These are phyloP conservation scores for Vireo griseus DNA, from an alignment of 2,797 vertebrate genomes.

Conservation along the genomic window DNA sequence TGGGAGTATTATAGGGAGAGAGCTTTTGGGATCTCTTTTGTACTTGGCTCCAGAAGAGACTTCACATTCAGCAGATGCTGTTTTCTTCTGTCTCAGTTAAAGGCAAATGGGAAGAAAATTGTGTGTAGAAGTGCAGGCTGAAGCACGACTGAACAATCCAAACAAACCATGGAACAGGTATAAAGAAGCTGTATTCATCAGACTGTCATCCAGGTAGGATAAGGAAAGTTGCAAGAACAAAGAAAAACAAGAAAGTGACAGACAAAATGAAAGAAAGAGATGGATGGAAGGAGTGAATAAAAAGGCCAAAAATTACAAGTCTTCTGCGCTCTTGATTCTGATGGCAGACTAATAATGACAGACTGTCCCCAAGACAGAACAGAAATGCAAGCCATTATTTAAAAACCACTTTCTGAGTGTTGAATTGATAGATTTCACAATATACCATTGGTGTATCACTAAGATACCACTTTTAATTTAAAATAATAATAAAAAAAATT, in stretches of 20 bases:
- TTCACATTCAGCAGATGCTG: neutral
- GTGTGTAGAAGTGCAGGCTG: neutral
- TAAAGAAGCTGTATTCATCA: neutral
- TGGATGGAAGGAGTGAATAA: neutral
- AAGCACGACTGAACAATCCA: neutral
- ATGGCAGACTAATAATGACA: neutral
- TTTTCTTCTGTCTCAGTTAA: neutral
- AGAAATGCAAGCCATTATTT: neutral
- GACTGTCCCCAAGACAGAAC: neutral
- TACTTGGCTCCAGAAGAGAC: neutral
- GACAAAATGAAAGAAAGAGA: neutral
- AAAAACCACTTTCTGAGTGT: neutral
- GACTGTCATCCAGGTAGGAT: neutral
- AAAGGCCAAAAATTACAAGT: neutral
- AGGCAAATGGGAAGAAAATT: neutral
- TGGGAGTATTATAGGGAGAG: neutral
- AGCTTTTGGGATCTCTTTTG: neutral
- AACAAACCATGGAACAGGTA: neutral
- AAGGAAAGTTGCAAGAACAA: neutral
- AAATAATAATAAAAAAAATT: neutral
- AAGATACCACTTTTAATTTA: neutral
- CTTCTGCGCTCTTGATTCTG: neutral
- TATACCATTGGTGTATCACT: neutral
- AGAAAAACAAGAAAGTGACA: neutral
- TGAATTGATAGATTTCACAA: neutral